Conservation (phyloP, 2,888 invertebrate genomes). For the Parnassius mnemosyne region DNA sequence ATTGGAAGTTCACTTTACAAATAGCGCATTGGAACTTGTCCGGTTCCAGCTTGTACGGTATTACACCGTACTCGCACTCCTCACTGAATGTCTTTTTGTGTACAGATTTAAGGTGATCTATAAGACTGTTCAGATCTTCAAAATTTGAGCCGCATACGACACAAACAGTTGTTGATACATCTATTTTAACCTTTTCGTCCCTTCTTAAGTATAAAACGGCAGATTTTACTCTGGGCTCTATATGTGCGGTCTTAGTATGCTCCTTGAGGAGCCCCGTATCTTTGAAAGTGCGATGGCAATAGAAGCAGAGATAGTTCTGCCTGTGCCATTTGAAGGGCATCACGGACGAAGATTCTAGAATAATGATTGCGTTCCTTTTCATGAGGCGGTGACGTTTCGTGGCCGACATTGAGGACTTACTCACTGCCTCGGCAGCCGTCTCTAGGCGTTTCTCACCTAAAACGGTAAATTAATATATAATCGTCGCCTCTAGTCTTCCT, state of each 20-base stretch:
- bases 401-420: conserved; percentile 55
- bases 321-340: conserved; percentile 72
- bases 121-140: conserved; percentile 41
- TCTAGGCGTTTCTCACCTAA: conserved; percentile 53
- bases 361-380: conserved; percentile 61
- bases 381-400: conserved; percentile 64
- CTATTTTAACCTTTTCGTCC: conserved; percentile 70
- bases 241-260: conserved; percentile 57
- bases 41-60: conserved; percentile 56
- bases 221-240: conserved; percentile 50
- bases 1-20: conserved; percentile 56
- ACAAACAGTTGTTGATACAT: conserved; percentile 51
- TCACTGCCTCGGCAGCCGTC: conserved; percentile 39
- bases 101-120: conserved; percentile 48
- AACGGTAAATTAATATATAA: conserved; percentile 52
- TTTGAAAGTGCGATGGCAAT: conserved; percentile 61
- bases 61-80: conserved; percentile 52
- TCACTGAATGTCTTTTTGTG: conserved; percentile 49
- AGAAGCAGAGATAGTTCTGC: conserved; percentile 69
- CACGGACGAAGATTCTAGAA: conserved; percentile 60
- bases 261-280: conserved; percentile 53
- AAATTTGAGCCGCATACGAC: conserved; percentile 43
- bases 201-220: conserved; percentile 60
- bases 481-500: background rate
- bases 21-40: conserved; percentile 55